Percentiles rank a stretch among this genome's conserved stretches.
Conservation (phyloP, 2,113 vertebrate species). For the Axis porcinus region DNA sequence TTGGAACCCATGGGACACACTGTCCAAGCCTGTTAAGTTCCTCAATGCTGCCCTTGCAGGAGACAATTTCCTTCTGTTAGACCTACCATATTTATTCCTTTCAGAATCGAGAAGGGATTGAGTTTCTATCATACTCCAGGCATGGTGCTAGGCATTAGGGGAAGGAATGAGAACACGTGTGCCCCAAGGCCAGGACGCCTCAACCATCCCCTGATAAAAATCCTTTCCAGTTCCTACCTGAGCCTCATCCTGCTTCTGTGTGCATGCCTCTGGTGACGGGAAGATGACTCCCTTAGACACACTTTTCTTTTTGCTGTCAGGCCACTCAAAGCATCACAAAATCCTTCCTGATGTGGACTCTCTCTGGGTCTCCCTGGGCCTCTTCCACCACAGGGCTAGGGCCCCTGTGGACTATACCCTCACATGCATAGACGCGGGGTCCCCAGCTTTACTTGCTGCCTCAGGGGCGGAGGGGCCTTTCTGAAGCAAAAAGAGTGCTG, state of each 20-base stretch:
- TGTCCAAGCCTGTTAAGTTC: background rate
- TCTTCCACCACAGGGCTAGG: background rate
- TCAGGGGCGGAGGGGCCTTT: background rate
- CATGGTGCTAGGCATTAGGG: background rate
- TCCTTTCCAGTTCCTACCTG: background rate
- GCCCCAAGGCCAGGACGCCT: background rate
- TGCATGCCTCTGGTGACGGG: background rate
- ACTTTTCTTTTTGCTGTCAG: background rate
- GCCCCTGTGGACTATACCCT: background rate
- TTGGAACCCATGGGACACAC: background rate
- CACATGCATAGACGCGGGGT: rapidly evolving
- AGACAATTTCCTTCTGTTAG: background rate
- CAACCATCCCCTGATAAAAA: background rate
- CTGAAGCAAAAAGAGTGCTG: background rate
- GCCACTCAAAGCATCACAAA: background rate
- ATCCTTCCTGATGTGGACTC: background rate
- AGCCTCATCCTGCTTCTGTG: background rate
- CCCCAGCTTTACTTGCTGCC: background rate
- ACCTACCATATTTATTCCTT: background rate
- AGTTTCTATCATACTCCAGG: background rate
- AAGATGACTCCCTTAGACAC: background rate
- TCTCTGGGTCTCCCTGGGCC: background rate
- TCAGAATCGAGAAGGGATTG: background rate
- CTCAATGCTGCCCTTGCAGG: background rate
- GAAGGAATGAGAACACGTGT: background rate